Evolutionary conservation across 1,140 invertebrate genomes (phyloP).

Genomic region (Plectus sambesii): DNA sequence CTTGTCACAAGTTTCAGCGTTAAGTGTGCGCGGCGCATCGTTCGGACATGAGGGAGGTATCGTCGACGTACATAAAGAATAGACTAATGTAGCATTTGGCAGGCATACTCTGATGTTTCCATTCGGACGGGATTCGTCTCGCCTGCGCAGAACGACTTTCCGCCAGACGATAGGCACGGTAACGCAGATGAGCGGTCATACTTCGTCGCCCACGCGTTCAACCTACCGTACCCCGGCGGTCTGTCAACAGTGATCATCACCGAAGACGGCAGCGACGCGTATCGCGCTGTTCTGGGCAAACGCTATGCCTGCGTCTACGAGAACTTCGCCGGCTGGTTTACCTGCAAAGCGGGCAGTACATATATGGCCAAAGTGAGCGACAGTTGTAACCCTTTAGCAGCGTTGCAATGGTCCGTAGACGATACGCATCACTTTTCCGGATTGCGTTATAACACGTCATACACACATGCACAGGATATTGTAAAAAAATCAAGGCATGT

Average conservation of each 20-base stretch:
- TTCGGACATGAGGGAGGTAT: no score
- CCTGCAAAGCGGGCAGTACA: conserved; percentile 11
- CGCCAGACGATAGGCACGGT: conserved; percentile 7
- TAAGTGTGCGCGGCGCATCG: no score
- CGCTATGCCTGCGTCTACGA: conserved; percentile 24
- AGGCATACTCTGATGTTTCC: conserved; percentile 8
- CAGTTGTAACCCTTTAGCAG: no score
- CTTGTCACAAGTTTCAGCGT: no score
- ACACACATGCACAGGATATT: no score
- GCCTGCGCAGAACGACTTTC: conserved; percentile 14
- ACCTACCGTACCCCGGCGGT: conserved; percentile 23
- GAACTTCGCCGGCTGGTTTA: conserved; percentile 27
- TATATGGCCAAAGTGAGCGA: conserved; percentile 17
- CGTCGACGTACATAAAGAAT: no score
- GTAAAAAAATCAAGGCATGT: no score
- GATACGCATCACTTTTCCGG: no score
- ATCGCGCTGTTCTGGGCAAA: background rate
- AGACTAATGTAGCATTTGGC: no score
- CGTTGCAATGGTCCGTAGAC: no score
- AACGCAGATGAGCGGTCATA: conserved; percentile 16
- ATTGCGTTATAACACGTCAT: no score
- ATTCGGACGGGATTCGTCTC: conserved; percentile 15
- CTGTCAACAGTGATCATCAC: conserved; percentile 2
- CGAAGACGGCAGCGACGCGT: background rate
- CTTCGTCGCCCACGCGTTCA: conserved; percentile 18